A percentile compares a stretch with the other conserved stretches of the same genome.
phyloP scores from a whole-genome alignment of 1,140 invertebrate genomes.

The Megalonaias nervosa region DNA sequence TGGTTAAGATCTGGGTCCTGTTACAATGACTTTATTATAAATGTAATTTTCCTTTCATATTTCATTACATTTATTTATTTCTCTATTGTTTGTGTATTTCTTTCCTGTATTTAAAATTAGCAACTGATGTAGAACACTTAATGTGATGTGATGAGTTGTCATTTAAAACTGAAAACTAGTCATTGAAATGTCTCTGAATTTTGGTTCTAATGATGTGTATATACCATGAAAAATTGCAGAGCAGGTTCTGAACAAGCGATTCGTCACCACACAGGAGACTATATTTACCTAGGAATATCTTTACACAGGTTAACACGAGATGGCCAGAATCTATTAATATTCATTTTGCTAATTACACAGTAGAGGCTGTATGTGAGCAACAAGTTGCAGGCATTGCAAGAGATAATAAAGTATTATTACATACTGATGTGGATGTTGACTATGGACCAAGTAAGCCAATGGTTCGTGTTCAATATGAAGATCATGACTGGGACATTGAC shows the following conservation, averaged over 20 bases:
- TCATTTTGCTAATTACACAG: conserved; percentile 10
- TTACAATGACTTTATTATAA: too few species aligned
- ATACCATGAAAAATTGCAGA: conserved; percentile 9
- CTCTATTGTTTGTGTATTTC: too few species aligned
- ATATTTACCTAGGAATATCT: conserved; percentile 14
- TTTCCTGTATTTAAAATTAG: too few species aligned
- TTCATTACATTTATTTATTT: too few species aligned
- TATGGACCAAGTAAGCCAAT: conserved; percentile 19
- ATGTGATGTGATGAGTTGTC: too few species aligned
- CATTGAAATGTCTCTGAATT: too few species aligned
- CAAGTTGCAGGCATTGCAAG: background rate
- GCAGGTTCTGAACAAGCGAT: conserved; percentile 10
- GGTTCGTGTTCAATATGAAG: conserved; percentile 6
- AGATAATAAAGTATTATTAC: conserved; percentile 24
- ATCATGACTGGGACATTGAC: conserved; percentile 28
- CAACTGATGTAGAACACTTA: too few species aligned
- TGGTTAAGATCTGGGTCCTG: too few species aligned
- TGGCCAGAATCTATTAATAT: conserved; percentile 3
- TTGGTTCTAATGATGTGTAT: too few species aligned
- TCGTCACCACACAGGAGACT: conserved; percentile 15
- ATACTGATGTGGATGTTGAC: conserved; percentile 29
- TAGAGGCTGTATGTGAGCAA: conserved; percentile 7
- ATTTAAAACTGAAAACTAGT: too few species aligned
- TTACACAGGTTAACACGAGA: conserved; percentile 20
- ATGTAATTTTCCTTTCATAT: too few species aligned